Base-by-base conservation (phyloP, 2,888 invertebrate genomes). In the Exephanes ischioxanthus region DNA sequence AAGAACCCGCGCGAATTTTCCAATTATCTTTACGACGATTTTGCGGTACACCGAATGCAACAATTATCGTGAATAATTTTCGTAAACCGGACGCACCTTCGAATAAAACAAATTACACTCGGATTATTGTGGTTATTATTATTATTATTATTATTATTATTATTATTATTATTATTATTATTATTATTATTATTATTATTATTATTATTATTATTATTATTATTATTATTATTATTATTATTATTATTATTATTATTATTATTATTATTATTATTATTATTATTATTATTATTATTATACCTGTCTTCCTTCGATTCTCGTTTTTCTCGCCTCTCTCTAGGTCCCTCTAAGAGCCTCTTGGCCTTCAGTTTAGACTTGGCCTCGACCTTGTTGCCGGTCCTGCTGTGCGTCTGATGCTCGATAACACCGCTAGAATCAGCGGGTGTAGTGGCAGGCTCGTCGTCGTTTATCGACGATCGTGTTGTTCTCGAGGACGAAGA, bases 311-410 rank as follows among this genome's bases (percentile, higher is more conserved):
- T 91, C 72, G 87, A 85, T 83, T 93, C 92, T 73, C 92, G 92
- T 73, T 92, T 93, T 58, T 91, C 91, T 68, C 90, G 92, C 92
- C 87, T 90, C 90, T 80, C 86, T 88, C 87, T 89, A 79, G 86
- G 84, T 89, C 91, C 89, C 80, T 93, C 93, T 73, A 88, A 88
- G 68, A 88, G 88, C 85, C 91, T 93, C 86, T 92, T 94, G 58
- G 88, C 83, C 89, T 94, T 94, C 61, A 90, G 86, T 88, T 91
- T 92, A 78, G 92, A 91, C 77, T 91, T 92, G 53, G 83, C 75
- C 58, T 89, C 88, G 70, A 88, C 83, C 87, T 93, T 93, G 80
- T 87, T 81, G 71, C 90, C 91, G 86, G 88, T 87, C 86, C 90
- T 93, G 73, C 85, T 33, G 72, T 89, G 89, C 86, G 87, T 87